Conservation (phyloP, 2,888 invertebrate genomes). For the Ormyrus labotus region DNA sequence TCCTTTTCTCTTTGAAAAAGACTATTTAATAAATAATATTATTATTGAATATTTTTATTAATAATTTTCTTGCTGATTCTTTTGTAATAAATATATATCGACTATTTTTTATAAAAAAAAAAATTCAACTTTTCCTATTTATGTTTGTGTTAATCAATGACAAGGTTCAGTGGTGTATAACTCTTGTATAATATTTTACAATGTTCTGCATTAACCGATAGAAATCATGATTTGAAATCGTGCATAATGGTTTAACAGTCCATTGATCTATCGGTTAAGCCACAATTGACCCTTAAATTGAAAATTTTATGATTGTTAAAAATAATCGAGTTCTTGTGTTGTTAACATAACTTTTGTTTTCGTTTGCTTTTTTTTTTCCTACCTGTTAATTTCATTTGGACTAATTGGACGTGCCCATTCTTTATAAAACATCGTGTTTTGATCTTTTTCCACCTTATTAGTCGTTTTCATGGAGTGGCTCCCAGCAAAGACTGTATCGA, state of each 20-base stretch:
- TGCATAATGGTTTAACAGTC: too few species aligned
- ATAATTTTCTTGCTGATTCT: background rate
- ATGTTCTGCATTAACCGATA: too few species aligned
- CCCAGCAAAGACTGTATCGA: constrained; percentile 85
- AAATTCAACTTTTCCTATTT: background rate
- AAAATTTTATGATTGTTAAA: too few species aligned
- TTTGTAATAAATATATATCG: background rate
- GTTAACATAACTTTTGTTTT: constrained; percentile 68
- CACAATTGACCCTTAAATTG: too few species aligned
- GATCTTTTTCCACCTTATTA: constrained; percentile 80
- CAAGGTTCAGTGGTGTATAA: too few species aligned
- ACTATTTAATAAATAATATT: too few species aligned
- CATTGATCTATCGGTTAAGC: too few species aligned
- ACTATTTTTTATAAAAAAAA: background rate
- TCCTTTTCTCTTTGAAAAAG: too few species aligned
- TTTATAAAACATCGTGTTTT: constrained; percentile 62
- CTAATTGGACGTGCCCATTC: constrained; percentile 65
- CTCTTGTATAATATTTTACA: too few species aligned
- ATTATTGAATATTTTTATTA: background rate
- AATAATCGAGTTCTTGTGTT: constrained; percentile 37
- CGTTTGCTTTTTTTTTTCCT: constrained; percentile 67
- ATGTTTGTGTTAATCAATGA: background rate
- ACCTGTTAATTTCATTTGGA: constrained; percentile 70
- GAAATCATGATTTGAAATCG: too few species aligned
- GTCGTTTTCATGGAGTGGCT: constrained; percentile 91